Conservation (phyloP, 2,888 invertebrate species). For the Idaea straminata region DNA sequence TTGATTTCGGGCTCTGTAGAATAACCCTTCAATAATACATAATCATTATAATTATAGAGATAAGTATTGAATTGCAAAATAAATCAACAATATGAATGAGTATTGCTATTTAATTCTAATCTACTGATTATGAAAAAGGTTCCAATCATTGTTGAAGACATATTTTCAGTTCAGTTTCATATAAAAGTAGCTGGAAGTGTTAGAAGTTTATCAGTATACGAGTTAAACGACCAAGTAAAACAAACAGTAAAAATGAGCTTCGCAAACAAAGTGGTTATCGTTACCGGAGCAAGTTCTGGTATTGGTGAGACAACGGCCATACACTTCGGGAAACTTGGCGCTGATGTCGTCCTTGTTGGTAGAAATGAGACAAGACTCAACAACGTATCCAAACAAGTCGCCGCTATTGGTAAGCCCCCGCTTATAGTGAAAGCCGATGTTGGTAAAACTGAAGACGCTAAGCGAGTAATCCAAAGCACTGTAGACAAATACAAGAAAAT, state of each 20-base stretch:
- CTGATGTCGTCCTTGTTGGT: background rate
- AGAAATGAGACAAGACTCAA: background rate
- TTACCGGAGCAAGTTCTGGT: background rate
- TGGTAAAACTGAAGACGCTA: background rate
- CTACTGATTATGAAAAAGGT: background rate
- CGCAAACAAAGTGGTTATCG: background rate
- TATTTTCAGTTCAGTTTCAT: background rate
- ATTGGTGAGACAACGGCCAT: background rate
- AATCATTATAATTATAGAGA: too few relatives aligned
- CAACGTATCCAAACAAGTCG: background rate
- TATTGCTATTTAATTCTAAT: background rate
- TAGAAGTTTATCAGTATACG: background rate
- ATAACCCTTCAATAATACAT: too few relatives aligned
- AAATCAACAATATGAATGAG: too few relatives aligned
- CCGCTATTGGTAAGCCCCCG: background rate
- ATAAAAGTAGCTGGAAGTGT: background rate
- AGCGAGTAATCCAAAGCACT: background rate
- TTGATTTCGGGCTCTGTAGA: too few relatives aligned
- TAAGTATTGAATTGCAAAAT: too few relatives aligned
- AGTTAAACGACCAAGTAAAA: background rate
- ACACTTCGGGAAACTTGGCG: background rate
- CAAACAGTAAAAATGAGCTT: background rate
- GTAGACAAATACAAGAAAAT: slow-evolving; percentile 7
- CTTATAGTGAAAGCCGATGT: background rate
- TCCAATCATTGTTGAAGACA: background rate